Base-by-base conservation (phyloP, 2,113 vertebrate species). In the Morphnarchus princeps region DNA sequence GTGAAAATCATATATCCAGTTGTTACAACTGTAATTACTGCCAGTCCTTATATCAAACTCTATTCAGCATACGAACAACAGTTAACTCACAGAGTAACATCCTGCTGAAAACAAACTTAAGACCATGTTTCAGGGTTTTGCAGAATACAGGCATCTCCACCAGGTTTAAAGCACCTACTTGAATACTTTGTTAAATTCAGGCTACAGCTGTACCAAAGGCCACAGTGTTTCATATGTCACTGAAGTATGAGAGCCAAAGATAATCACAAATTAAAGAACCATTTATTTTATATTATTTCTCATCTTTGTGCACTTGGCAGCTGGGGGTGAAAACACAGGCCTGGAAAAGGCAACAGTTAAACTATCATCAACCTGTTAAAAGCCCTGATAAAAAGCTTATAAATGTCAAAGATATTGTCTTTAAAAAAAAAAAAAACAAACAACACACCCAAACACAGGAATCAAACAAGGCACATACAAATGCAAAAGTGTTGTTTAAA, bases 171-270 rank as follows among this genome's bases (percentile, higher is more conserved):
- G 45, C 17, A 84, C 11, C 25, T 55, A 7, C 12, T 36, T 24
- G 17, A 89, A 66, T 12, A 36, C 7, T 72, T 29, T 3, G 20
- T n/a, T 74, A 67, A 84, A 55, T 67, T 81, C 42, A 67, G 38
- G 55, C 47, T 79, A 50, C 31, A 82, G 29, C 65, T 82, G 55
- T 36, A 32, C 15, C 55, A 85, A 58, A 72, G 55, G 24, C 20
- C 72, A 50, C 10, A n/a, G 40, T 5, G 9, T 20, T 73, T n/a
- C 31, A 16, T 9, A 22, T 1, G 0, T 42, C 19, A 49, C 0
- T 82, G 57, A 78, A 87, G 61, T 42, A 84, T 0, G 16, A 87
- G 3, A 80, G 43, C 31, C 47, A 78, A 45, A 79, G 38, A 73
- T 4, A 50, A 84, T 6, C 55, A 29, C 14, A 77, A 65, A 47